These are phyloP conservation scores for Phalera bucephala DNA, from an alignment of 2,888 invertebrate genomes.

Conservation along the genomic window DNA sequence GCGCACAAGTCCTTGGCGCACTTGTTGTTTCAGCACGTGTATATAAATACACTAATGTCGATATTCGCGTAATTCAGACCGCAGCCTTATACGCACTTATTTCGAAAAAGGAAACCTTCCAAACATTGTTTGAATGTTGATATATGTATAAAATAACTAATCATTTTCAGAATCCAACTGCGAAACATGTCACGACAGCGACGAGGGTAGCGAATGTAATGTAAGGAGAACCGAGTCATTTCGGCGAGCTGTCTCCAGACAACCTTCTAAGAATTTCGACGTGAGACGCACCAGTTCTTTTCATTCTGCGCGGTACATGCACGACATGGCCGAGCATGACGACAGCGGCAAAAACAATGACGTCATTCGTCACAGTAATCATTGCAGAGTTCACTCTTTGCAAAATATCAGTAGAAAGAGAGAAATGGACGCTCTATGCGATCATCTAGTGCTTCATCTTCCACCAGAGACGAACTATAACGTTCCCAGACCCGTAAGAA, in stretches of 20 bases:
- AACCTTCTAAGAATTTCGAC: slow-evolving; percentile 61
- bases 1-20: too few species aligned
- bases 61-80: too few species aligned
- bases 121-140: too few species aligned
- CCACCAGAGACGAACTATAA: slow-evolving; percentile 68
- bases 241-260: slow-evolving; percentile 56
- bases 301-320: slow-evolving; percentile 64
- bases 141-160: too few species aligned
- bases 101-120: too few species aligned
- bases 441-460: slow-evolving; percentile 67
- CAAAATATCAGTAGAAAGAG: slow-evolving; percentile 68
- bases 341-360: slow-evolving; percentile 43
- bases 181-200: slow-evolving; percentile 72
- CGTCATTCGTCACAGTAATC: slow-evolving; percentile 44
- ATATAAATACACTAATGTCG: too few species aligned
- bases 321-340: slow-evolving; percentile 52
- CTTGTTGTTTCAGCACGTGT: too few species aligned
- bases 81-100: too few species aligned
- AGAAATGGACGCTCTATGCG: slow-evolving; percentile 67
- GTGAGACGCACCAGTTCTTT: slow-evolving; percentile 68
- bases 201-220: slow-evolving; percentile 73
- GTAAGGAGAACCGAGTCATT: slow-evolving; percentile 70
- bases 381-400: slow-evolving; percentile 69
- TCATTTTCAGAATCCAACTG: slow-evolving; percentile 69
- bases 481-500: slow-evolving; percentile 61